Base-by-base conservation (phyloP, 1,140 invertebrate species). In the Magallana gigas region DNA sequence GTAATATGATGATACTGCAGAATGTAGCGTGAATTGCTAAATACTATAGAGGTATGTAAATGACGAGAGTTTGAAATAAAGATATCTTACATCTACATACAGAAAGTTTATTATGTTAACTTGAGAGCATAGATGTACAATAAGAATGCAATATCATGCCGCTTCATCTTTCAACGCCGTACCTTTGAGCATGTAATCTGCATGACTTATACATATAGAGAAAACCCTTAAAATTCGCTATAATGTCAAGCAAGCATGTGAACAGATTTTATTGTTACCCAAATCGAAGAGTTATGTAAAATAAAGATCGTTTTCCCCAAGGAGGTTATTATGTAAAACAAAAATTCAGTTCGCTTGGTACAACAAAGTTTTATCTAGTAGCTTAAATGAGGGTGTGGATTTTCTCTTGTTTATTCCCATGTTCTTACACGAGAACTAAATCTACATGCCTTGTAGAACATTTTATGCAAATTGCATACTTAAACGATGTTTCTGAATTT, bases 181-280 rank as follows among this genome's bases (percentile, higher is more conserved):
- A 76, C 68, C 68, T 76, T 76, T 76, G 36, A 76, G 68, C 68
- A 76, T 76, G 68, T 76, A 76, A 36, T 76, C 68, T 76, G 68
- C 68, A 76, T 76, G 36, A 29, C 68, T 76, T 18, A 29, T 12
- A 76, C 36, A 18, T 76, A 29, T 76, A 76, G 29, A 76, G 36
- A 29, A 76, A 48, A 76, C 68, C 12, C 12, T 9, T 23, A 76
- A 11, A 5, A 36, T 29, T n/a, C 2, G 29, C 68, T 71, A 8
- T 76, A 76, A 76, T 36, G 68, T 76, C 23, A 29, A 76, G 68
- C 68, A 76, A 29, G 68, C 68, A 76, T 29, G 68, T 23, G 36
- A 29, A 76, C 8, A 76, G 68, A 3, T 48, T 48, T 48, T 48
- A 48, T 48, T 48, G 36, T 48, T 48, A 5, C 36, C 36, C 36